These are phyloP conservation scores for Lithobius niger DNA, from an alignment of 1,140 invertebrate species.

Conservation along the genomic window DNA sequence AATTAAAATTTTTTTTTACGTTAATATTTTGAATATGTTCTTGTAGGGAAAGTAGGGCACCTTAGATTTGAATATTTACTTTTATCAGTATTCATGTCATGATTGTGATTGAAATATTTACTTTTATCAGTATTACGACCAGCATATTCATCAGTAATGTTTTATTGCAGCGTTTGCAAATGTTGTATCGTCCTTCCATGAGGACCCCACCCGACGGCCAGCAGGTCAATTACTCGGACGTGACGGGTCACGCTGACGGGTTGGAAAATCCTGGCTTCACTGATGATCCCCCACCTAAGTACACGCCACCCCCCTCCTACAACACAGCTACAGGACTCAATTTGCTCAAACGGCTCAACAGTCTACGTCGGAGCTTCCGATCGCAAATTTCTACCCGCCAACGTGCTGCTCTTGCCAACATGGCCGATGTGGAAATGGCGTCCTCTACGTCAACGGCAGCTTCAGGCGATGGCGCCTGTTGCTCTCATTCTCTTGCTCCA, in stretches of 20 bases:
- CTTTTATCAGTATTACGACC: too few relatives aligned
- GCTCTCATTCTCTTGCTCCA: not conserved
- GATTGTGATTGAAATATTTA: too few relatives aligned
- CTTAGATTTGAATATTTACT: too few relatives aligned
- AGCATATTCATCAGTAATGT: too few relatives aligned
- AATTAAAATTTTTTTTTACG: too few relatives aligned
- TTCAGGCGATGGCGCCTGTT: too few relatives aligned
- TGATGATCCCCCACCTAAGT: constrained; percentile 78
- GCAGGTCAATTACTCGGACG: constrained; percentile 12
- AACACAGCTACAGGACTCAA: constrained; percentile 63
- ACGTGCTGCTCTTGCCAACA: not conserved
- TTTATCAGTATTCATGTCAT: too few relatives aligned
- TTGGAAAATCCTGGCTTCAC: constrained; percentile 19
- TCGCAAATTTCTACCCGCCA: not conserved
- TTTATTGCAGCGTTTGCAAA: constrained; percentile 50
- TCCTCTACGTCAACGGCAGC: too few relatives aligned
- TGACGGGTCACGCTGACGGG: constrained; percentile 7
- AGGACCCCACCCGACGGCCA: constrained; percentile 18
- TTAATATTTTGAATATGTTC: too few relatives aligned
- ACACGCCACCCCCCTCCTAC: constrained; percentile 81
- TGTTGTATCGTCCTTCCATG: constrained; percentile 51
- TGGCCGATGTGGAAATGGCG: not conserved
- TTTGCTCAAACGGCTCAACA: constrained; percentile 9
- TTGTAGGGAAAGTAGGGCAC: too few relatives aligned
- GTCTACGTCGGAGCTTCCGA: constrained; percentile 1